Evolutionary conservation across 2,888 invertebrate species (phyloP), one percentile per base, ranked within the genome.

Genomic region (Andrena marginata): DNA sequence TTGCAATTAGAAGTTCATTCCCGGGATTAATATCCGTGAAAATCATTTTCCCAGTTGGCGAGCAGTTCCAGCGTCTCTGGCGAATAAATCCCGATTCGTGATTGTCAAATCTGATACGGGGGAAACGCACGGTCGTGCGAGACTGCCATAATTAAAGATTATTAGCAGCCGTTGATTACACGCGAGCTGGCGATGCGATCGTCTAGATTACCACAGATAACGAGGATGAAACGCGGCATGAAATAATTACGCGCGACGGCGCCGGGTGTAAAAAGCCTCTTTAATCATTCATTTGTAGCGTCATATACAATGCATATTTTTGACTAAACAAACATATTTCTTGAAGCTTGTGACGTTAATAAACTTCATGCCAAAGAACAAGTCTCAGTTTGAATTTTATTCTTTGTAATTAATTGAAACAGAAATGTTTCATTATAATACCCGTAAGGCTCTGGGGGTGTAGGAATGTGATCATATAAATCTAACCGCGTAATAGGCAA

Each of bases 91-190:
- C 7, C n/a, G 42, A 51, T 31, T 48, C 67, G 13, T 33, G 62
- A 78, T 69, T 69, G 48, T 33, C 51, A 48, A 69, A 72, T 68
- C 68, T n/a, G 72, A 80, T 31, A 20, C n/a, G 42, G 16, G 51
- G 76, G 26, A 29, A 48, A 54, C 51, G 51, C 54, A 56, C 29
- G 33, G 13, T 42, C 33, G 26, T 29, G 31, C 54, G 29, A 51
- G 51, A 3, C 49, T 4, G 64, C 26, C 48, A 60, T 82, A 73
- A 82, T 82, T 72, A 64, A 72, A 59, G 77, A 82, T 81, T 82
- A 82, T 82, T 73, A 77, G 51, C 29, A 60, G 76, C 64, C 68
- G 51, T 68, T 76, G 68, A 42, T 76, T 63, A 68, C 59, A 59
- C 62, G 70, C 70, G 23, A 74, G 29, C 70, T 35, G 16, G 62